Conservation (phyloP, 1,140 invertebrate genomes). For the Drosophila dunni region DNA sequence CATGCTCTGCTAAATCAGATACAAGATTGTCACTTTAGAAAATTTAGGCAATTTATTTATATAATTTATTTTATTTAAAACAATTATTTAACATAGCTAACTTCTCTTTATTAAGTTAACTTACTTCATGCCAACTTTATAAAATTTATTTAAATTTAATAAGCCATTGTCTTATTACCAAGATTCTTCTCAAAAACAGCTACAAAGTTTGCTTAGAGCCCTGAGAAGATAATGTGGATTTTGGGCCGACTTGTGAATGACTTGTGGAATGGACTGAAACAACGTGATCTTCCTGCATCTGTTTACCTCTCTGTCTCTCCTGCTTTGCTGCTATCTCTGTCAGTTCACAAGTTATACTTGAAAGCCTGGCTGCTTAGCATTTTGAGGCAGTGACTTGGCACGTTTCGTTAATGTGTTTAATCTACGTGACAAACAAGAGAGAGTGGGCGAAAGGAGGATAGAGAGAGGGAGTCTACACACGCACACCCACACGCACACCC, state of each 20-base stretch:
- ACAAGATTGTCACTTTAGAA: no score
- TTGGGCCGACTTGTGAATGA: constrained; percentile 1
- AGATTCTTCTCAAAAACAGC: no score
- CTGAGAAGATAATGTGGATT: constrained; percentile 1
- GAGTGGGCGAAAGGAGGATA: neutral
- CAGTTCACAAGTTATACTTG: constrained; percentile 31
- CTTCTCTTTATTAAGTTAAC: no score
- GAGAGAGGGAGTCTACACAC: neutral
- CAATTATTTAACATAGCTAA: no score
- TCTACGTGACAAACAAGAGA: constrained; percentile 30
- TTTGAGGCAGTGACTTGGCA: constrained; percentile 33
- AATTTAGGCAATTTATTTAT: no score
- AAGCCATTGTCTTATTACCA: no score
- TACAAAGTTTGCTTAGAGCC: no score
- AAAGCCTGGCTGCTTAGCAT: constrained; percentile 14
- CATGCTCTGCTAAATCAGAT: no score
- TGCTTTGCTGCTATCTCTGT: constrained; percentile 1
- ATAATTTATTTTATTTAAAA: no score
- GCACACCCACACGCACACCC: no score
- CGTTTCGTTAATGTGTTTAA: constrained; percentile 42
- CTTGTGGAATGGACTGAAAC: neutral
- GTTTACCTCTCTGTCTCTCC: neutral
- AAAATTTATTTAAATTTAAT: no score
- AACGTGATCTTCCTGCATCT: neutral
- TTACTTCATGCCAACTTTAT: no score